Base-by-base conservation (phyloP, 2,797 vertebrate species). In the Aulostomus chinensis region DNA sequence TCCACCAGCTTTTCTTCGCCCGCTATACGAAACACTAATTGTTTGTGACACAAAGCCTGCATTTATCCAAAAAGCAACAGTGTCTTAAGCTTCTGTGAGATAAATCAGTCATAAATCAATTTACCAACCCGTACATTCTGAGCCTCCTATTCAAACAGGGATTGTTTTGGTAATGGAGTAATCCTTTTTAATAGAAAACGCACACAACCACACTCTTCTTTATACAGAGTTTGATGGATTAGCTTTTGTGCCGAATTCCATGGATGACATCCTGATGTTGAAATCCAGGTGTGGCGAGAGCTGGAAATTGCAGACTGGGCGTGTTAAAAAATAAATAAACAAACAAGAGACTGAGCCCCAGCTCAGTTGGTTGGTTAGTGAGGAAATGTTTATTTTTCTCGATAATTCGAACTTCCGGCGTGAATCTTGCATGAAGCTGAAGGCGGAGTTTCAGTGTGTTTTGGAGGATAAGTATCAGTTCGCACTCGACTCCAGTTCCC, bases 121-220 rank as follows among this genome's bases (percentile, higher is more conserved):
- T 92, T 87, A 81, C 79, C 70, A 73, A 81, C 78, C 59, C 60
- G 42, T 81, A 71, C 74, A 80, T 69, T 75, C 49, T 58, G 62
- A 84, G 80, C 65, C 26, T 29, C 58, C 72, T 80, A 81, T 87
- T 81, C 61, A 74, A 69, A 73, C 45, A 11, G 5, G 46, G 46
- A 65, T 66, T 85, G 66, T 85, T 89, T 86, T 81, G 82, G 78
- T 83, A 79, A 86, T 80, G 57, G 76, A 84, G 78, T 88, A 90
- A 89, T 89, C 88, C 78, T 79, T 81, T 81, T 87, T 85, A 87
- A 84, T 83, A 80, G 81, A 88, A 88, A 86, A 85, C 68, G 70
- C 75, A 75, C 71, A 80, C 78, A 77, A 68, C 71, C 61, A 68
- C 62, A 47, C 57, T 58, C 37, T 58, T 78, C 70, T 57, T 72